These are phyloP conservation scores for Philotrypesis tridentata DNA, from an alignment of 1,140 invertebrate species.

Conservation along the genomic window DNA sequence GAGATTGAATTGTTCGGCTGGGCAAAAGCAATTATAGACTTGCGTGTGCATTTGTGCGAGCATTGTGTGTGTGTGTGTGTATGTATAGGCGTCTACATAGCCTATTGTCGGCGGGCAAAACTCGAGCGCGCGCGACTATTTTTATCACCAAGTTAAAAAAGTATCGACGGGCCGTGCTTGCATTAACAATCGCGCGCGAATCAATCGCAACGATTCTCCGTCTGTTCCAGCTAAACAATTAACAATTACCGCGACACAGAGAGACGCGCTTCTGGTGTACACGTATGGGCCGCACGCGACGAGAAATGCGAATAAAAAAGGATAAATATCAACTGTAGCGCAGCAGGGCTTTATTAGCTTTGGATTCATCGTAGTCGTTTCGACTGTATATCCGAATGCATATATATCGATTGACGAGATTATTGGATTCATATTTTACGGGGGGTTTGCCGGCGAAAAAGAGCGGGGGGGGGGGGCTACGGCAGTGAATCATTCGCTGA, in stretches of 20 bases:
- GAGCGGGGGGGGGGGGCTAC: neutral
- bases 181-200: neutral
- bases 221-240: neutral
- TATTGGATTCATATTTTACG: neutral
- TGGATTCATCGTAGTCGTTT: no score
- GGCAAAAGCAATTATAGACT: neutral
- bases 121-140: neutral
- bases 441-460: neutral
- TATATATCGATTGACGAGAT: neutral
- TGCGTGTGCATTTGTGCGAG: no score
- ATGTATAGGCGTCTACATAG: no score
- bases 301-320: neutral
- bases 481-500: neutral
- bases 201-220: no score
- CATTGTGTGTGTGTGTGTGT: no score
- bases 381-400: no score
- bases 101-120: no score
- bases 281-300: no score
- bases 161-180: neutral
- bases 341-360: neutral
- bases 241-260: no score
- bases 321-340: neutral
- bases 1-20: neutral
- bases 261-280: no score
- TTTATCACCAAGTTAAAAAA: neutral